Conservation (phyloP, 2,888 invertebrate species). For the Melinaea marsaeus region DNA sequence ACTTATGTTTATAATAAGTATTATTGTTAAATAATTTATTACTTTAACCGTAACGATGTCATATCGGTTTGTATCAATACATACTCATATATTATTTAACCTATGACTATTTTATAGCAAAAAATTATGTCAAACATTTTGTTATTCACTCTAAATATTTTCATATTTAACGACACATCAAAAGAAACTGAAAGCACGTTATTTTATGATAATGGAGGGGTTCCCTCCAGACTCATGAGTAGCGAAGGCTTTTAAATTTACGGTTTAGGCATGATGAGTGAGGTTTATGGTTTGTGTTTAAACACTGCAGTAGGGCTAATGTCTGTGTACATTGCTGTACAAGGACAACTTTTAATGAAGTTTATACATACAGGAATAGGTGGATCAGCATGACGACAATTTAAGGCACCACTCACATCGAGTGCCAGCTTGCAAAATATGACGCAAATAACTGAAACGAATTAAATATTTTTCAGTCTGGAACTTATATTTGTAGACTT, state of each 20-base stretch:
- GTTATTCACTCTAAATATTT: constrained; percentile 53
- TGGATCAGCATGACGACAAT: constrained; percentile 3
- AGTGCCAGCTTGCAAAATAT: background rate
- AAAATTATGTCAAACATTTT: constrained; percentile 34
- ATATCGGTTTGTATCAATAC: background rate
- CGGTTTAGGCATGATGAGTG: constrained; percentile 60
- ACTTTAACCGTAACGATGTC: too few species aligned
- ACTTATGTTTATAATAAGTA: too few species aligned
- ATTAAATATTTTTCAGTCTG: too few species aligned
- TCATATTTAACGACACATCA: constrained; percentile 72
- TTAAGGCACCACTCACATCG: background rate
- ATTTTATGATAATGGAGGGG: constrained; percentile 75
- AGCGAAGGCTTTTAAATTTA: constrained; percentile 73
- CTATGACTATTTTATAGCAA: constrained; percentile 32
- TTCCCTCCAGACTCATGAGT: constrained; percentile 55
- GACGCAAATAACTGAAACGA: background rate
- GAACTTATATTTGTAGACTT: too few species aligned
- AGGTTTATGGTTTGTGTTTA: constrained; percentile 60
- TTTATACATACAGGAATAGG: constrained; percentile 9
- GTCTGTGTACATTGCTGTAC: constrained; percentile 17
- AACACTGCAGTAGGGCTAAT: constrained; percentile 32
- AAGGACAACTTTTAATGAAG: constrained; percentile 22
- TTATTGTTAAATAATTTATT: too few species aligned
- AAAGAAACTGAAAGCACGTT: constrained; percentile 74
- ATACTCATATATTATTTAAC: constrained; percentile 11